Evolutionary conservation across 2,888 invertebrate genomes (phyloP).

Genomic region (Reticulitermes lucifugus): DNA sequence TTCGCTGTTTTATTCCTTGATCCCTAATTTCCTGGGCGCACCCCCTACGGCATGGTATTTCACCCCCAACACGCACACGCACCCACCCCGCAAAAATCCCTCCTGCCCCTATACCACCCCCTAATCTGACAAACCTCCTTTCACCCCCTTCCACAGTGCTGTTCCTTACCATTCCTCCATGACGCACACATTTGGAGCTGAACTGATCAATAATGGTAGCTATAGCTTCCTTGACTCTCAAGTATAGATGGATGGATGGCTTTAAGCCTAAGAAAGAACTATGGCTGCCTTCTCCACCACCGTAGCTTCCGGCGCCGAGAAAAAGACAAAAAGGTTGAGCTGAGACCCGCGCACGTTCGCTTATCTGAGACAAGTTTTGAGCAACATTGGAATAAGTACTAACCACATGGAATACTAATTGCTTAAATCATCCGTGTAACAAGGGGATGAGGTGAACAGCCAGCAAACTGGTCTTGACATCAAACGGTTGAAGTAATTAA

Average conservation of each 20-base stretch:
- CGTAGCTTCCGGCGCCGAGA: conserved; percentile 2
- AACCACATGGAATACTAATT: not conserved
- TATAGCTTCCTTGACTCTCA: conserved; percentile 11
- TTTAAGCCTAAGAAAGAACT: conserved; percentile 21
- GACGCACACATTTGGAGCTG: conserved; percentile 21
- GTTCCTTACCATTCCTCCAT: not conserved
- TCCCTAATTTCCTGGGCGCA: conserved; percentile 53
- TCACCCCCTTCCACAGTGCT: not conserved
- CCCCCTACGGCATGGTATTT: conserved; percentile 35
- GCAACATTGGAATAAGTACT: not conserved
- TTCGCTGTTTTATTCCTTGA: conserved; percentile 53
- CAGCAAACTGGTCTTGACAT: no score
- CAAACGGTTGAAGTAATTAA: no score
- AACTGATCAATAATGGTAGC: conserved; percentile 5
- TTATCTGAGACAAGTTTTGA: not conserved
- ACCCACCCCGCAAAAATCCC: conserved; percentile 41
- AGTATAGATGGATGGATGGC: conserved; percentile 34
- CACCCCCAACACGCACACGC: conserved; percentile 40
- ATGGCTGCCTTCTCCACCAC: not conserved
- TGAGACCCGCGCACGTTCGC: not conserved
- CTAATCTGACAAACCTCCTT: conserved; percentile 27
- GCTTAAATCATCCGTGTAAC: no score
- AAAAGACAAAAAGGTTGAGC: conserved; percentile 26
- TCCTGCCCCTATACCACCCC: conserved; percentile 14
- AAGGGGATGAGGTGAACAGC: no score